These are phyloP conservation scores for Phyllotreta striolata DNA, from an alignment of 2,888 invertebrate species.

Conservation along the genomic window DNA sequence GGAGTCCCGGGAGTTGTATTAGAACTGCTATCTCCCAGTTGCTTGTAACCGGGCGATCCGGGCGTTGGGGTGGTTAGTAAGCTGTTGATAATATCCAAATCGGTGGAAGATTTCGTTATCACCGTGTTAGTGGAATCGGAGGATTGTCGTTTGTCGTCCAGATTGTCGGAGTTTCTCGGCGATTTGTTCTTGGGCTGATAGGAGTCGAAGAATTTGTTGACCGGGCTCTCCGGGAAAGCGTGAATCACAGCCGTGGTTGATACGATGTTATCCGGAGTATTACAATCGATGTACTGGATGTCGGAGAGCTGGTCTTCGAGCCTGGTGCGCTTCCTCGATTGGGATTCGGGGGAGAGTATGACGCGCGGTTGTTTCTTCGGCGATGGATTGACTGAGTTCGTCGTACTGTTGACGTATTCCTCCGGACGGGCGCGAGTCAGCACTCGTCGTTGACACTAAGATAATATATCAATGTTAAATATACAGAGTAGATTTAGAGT, in stretches of 20 bases:
- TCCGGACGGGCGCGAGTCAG: conserved; percentile 65
- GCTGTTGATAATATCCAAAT: conserved; percentile 53
- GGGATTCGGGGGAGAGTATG: conserved; percentile 63
- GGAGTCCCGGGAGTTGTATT: conserved; percentile 55
- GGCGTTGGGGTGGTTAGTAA: conserved; percentile 55
- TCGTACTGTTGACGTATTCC: conserved; percentile 63
- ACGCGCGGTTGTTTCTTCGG: conserved; percentile 69
- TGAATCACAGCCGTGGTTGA: conserved; percentile 58
- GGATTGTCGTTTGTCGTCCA: conserved; percentile 55
- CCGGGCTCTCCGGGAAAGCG: conserved; percentile 44
- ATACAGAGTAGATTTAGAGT: conserved; percentile 3
- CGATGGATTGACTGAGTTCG: conserved; percentile 67
- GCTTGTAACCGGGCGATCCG: conserved; percentile 57
- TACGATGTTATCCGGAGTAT: conserved; percentile 70
- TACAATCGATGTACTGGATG: conserved; percentile 83
- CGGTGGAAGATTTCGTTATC: conserved; percentile 57
- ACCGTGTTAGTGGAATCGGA: conserved; percentile 50
- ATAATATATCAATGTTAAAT: conserved; percentile 31
- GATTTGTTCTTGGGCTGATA: conserved; percentile 59
- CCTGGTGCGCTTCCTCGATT: conserved; percentile 71
- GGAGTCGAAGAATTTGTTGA: conserved; percentile 44
- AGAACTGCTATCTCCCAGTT: conserved; percentile 55
- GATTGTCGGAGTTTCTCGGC: conserved; percentile 56
- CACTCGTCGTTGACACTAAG: conserved; percentile 62
- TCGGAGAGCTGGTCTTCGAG: conserved; percentile 81